These are phyloP conservation scores for Urosaurus nigricauda DNA, from an alignment of 2,797 vertebrate species.

Conservation along the genomic window DNA sequence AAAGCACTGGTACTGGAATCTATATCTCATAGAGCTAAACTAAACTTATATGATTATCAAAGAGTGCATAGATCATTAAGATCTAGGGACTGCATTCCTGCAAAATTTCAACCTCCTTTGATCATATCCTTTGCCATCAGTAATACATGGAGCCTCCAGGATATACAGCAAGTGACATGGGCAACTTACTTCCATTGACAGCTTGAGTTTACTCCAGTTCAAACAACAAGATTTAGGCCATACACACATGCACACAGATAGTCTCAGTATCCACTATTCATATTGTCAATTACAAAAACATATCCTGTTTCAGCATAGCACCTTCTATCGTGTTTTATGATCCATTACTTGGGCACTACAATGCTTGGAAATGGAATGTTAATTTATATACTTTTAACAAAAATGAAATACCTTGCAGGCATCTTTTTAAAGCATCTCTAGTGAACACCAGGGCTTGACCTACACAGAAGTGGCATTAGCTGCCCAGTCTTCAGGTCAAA, in stretches of 20 bases:
- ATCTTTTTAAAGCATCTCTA: neutral
- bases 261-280: conserved; percentile 9
- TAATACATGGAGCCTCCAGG: neutral
- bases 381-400: neutral
- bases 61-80: too few relatives aligned
- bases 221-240: too few relatives aligned
- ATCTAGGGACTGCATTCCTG: neutral
- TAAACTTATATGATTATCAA: neutral
- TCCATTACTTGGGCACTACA: neutral
- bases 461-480: conserved; percentile 17
- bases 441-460: neutral
- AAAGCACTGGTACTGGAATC: neutral
- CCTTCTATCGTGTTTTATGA: conserved; percentile 30
- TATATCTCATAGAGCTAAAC: neutral
- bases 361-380: neutral
- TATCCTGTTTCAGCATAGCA: conserved; percentile 42
- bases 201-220: too few relatives aligned
- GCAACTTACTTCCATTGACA: too few relatives aligned
- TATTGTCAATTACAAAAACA: conserved; percentile 50
- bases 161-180: neutral
- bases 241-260: too few relatives aligned
- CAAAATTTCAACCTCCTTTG: neutral
- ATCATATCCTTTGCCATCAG: neutral
- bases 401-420: conserved; percentile 21
- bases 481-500: conserved; percentile 45